Base-by-base conservation (phyloP, 1,140 invertebrate species). In the Chrysopa pallens region DNA sequence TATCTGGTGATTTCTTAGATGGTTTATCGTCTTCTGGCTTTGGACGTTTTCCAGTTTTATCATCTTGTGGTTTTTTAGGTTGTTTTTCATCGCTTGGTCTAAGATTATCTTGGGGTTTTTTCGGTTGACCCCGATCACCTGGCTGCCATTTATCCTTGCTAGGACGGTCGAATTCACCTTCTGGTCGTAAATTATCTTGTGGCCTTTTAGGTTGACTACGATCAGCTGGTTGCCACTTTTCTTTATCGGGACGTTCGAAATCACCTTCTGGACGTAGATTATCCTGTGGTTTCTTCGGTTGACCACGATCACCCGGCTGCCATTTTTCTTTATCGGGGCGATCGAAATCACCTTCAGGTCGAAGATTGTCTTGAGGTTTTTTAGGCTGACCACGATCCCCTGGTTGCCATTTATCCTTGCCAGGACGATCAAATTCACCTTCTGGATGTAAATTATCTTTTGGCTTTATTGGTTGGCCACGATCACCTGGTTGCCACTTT, bases 311-410 rank as follows among this genome's bases (percentile, higher is more conserved):
- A 3, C 53, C 64, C 9, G 56, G 59, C 1, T 42, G 46, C 55
- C 54, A 61, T 13, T 54, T 56, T 40, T 55, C 59, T 42, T 60
- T 55, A 12, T 48, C 52, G 4, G 52, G 58, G 46, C 55, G 50
- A 42, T 57, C 56, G 45, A 79, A 76, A 7, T 72, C 64, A 12
- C 74, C 74, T 50, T 74, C 60, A 31, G 61, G 59, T 46, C 57
- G 63, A 0, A 79, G 52, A 53, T 77, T 76, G 45, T 77, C 74
- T 12, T 51, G 46, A 3, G 63, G 70, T 45, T 63, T 68, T 3
- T 65, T 58, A 29, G 72, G 64, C 46, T 60, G 61, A 40, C 67
- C 61, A 50, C 69, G 61, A 50, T 71, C 70, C 12, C 64, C 68
- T 15, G 52, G 53, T 42, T 39, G 46, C 55, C 54, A 61, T 13